Evolutionary conservation across 2,113 vertebrate species (phyloP), one percentile per base, ranked within the genome.

Genomic region (Percina caprodes): DNA sequence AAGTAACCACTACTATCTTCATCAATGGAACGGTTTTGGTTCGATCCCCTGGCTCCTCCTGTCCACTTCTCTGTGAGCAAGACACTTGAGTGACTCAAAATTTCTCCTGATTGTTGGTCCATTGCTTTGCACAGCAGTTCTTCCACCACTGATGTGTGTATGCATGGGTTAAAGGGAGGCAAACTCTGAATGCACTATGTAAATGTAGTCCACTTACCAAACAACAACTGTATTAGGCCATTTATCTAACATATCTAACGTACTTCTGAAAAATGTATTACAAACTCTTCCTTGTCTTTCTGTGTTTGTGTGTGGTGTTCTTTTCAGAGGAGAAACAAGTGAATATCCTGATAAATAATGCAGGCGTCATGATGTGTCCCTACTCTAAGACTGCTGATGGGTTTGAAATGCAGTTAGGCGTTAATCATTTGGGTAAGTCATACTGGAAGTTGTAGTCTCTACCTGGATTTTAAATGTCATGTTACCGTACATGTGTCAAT

Each of bases 311-410:
- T 59, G 2, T 0, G 3, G 8, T 51, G 8, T 60, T n/a, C 68
- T 30, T 86, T 90, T 76, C 88, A 96, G 95, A 96, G 84, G 94
- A 96, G 84, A 92, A 93, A 73, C 89, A 92, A 69, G 85, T 96
- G 35, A 92, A 96, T 78, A 93, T 96, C 63, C 87, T 96, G 35
- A 95, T 96, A 74, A 96, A 96, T 75, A 96, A 96, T 59, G 95
- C 95, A 21, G 95, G 95, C 45, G 86, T 96, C 67, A 96, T 96
- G 95, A 95, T 95, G 94, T 96, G 95, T 63, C 95, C 95, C 11
- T 92, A 95, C 85, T 95, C 92, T 56, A 96, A 94, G 88, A 96
- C 95, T 2, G 77, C 23, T 5, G 95, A 96, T 51, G 95, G 94
- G 12, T 96, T 92, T 79, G 95, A 96, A 87, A 92, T 95, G 93